A percentile compares a stretch with the other conserved stretches of the same genome.
Conservation (phyloP, 2,888 invertebrate species). For the Ornithoptera alexandrae region DNA sequence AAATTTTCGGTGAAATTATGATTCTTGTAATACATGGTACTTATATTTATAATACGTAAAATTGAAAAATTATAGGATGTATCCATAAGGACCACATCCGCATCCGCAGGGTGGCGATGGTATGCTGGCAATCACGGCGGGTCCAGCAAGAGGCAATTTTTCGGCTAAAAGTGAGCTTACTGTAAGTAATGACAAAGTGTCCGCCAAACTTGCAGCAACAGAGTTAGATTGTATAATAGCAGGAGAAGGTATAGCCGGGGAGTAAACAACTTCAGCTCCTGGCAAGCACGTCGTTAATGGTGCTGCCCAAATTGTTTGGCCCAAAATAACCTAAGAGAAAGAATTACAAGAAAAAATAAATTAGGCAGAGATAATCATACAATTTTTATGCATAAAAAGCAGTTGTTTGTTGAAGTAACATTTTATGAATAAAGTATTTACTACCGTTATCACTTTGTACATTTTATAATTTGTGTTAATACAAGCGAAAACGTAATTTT, state of each 20-base stretch:
- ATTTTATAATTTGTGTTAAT: neutral
- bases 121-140: constrained; percentile 39
- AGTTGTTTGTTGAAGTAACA: neutral
- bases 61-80: constrained; percentile 23
- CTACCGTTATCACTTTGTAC: no score
- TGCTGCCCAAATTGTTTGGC: constrained; percentile 15
- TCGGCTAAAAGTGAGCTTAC: constrained; percentile 61
- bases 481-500: neutral
- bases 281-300: constrained; percentile 20
- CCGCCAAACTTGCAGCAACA: constrained; percentile 58
- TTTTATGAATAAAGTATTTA: neutral
- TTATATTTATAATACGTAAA: neutral
- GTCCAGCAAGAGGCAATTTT: constrained; percentile 47
- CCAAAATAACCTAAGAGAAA: constrained; percentile 21
- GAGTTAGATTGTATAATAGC: constrained; percentile 37
- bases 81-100: constrained; percentile 26
- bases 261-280: constrained; percentile 26
- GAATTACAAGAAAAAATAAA: neutral
- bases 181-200: constrained; percentile 62
- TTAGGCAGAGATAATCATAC: neutral
- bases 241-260: constrained; percentile 15
- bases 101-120: constrained; percentile 20
- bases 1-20: neutral
- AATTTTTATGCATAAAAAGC: neutral
- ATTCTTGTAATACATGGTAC: neutral